Evolutionary conservation across 2,888 invertebrate genomes (phyloP).

Genomic region (Ectobius pallidus): DNA sequence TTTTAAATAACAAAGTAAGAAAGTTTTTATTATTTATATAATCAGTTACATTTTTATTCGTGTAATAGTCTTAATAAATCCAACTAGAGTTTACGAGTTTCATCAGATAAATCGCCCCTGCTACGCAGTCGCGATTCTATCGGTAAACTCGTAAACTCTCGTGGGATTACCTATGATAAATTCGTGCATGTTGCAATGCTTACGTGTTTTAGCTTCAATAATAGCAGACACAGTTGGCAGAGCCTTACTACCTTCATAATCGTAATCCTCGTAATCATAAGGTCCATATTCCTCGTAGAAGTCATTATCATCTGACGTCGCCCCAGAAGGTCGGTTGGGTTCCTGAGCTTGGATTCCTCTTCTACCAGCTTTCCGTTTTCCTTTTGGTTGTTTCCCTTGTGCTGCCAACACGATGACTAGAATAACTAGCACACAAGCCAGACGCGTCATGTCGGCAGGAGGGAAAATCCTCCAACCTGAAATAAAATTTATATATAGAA

Average conservation of each 20-base stretch:
- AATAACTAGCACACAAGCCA: not conserved
- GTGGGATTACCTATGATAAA: too few relatives aligned
- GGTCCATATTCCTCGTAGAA: not conserved
- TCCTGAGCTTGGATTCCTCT: not conserved
- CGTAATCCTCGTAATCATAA: not conserved
- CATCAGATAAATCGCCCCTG: too few relatives aligned
- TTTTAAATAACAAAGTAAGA: too few relatives aligned
- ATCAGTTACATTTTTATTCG: too few relatives aligned
- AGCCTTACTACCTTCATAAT: not conserved
- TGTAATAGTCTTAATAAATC: too few relatives aligned
- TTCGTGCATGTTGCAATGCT: too few relatives aligned
- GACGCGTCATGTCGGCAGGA: constrained; percentile 10
- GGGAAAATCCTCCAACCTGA: constrained; percentile 1
- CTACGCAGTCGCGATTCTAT: too few relatives aligned
- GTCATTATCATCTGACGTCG: not conserved
- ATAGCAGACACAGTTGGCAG: too few relatives aligned
- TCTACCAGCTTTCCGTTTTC: not conserved
- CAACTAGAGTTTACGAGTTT: too few relatives aligned
- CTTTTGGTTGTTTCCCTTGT: not conserved
- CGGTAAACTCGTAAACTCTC: too few relatives aligned
- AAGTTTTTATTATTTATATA: too few relatives aligned
- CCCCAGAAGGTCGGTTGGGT: not conserved
- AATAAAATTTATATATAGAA: not conserved
- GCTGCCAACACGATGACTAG: not conserved
- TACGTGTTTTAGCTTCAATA: too few relatives aligned